A percentile compares a stretch with the other conserved stretches of the same genome.
Evolutionary conservation across 2,888 invertebrate species (phyloP).

Genomic region (Bruchidius siliquastri): DNA sequence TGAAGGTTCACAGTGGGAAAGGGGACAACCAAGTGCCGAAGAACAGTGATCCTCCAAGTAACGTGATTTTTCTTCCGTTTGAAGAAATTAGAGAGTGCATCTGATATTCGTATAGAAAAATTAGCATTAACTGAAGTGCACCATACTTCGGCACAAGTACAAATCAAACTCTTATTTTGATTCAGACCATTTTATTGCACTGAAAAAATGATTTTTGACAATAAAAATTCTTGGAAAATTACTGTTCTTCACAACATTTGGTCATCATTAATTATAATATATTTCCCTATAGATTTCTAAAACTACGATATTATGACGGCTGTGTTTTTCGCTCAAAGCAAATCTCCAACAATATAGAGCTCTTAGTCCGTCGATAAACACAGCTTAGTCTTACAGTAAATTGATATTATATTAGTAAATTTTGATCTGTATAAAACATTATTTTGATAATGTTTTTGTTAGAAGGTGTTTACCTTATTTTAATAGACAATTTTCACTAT

Average conservation of each 20-base stretch:
- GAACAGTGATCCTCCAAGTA: conserved; percentile 74
- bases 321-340: background rate
- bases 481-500: too few species aligned
- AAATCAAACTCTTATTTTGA: conserved; percentile 35
- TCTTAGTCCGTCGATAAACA: too few species aligned
- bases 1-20: background rate
- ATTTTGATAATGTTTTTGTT: too few species aligned
- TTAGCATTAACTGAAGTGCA: conserved; percentile 49
- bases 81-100: conserved; percentile 38
- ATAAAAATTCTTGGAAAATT: conserved; percentile 47
- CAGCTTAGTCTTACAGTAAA: too few species aligned
- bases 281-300: conserved; percentile 17
- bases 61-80: conserved; percentile 44
- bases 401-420: too few species aligned
- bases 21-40: conserved; percentile 61
- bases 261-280: conserved; percentile 9
- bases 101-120: conserved; percentile 40
- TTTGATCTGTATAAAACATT: too few species aligned
- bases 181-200: conserved; percentile 44
- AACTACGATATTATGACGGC: conserved; percentile 7
- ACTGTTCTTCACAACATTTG: conserved; percentile 46
- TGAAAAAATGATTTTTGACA: conserved; percentile 17
- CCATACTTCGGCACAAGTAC: conserved; percentile 47
- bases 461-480: too few species aligned
- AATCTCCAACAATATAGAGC: too few species aligned